Evolutionary conservation across 1,140 invertebrate species (phyloP).

Genomic region (Diabrotica virgifera): DNA sequence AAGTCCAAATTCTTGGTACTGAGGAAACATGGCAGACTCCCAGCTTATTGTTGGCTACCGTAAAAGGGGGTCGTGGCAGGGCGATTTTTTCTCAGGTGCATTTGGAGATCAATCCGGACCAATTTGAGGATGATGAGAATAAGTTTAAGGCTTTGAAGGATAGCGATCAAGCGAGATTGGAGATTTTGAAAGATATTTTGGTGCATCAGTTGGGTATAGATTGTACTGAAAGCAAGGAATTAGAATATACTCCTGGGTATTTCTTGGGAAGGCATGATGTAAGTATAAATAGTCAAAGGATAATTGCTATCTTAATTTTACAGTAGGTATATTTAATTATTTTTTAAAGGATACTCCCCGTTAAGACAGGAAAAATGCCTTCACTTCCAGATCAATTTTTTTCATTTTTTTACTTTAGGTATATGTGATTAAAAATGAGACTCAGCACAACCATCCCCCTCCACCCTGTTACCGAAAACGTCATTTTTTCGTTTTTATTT

Average conservation of each 20-base stretch:
- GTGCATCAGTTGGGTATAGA: constrained; percentile 67
- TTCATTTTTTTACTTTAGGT: no score
- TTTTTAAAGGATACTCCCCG: no score
- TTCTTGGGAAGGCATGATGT: constrained; percentile 78
- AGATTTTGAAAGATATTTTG: constrained; percentile 75
- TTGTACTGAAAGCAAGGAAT: constrained; percentile 50
- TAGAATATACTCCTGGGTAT: constrained; percentile 64
- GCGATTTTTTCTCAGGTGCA: constrained; percentile 71
- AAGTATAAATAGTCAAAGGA: constrained; percentile 26
- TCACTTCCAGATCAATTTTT: no score
- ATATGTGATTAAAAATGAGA: no score
- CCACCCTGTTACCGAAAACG: no score
- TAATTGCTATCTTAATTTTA: no score
- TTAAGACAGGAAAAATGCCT: no score
- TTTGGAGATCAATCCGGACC: constrained; percentile 60
- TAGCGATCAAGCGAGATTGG: constrained; percentile 65
- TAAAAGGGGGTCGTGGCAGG: constrained; percentile 60
- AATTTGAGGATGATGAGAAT: constrained; percentile 63
- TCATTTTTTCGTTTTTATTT: no score
- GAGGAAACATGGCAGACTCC: constrained; percentile 85
- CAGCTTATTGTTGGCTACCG: constrained; percentile 69
- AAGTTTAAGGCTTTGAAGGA: constrained; percentile 60
- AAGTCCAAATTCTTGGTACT: constrained; percentile 72
- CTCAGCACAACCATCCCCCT: no score
- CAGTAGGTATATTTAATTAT: no score